phyloP scores from a whole-genome alignment of 1,140 invertebrate species.

The Ptiloglossa arizonensis region DNA sequence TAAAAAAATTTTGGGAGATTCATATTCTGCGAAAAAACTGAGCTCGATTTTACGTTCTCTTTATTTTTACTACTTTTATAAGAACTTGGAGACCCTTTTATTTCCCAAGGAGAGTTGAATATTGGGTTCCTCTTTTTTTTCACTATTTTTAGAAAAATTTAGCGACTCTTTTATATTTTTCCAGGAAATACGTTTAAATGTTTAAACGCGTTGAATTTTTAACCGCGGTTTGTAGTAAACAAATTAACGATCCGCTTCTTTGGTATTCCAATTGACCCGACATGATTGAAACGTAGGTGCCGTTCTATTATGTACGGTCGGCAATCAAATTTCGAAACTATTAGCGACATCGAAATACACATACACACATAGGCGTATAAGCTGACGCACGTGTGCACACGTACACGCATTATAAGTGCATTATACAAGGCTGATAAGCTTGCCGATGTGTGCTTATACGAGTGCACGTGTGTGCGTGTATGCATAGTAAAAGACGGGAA shows the following conservation, averaged over 20 bases:
- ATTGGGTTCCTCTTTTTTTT: not conserved
- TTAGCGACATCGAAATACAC: not conserved
- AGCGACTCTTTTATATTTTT: no score
- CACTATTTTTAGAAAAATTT: not conserved
- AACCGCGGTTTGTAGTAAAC: no score
- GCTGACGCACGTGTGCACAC: no score
- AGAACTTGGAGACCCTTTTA: no score
- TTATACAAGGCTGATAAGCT: slow-evolving; percentile 25
- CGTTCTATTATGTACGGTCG: not conserved
- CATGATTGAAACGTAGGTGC: not conserved
- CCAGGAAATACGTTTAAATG: no score
- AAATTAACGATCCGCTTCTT: not conserved
- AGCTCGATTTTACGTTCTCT: no score
- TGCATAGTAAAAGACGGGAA: slow-evolving; percentile 32
- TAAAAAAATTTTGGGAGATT: no score
- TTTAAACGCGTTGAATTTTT: no score
- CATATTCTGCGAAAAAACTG: no score
- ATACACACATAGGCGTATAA: no score
- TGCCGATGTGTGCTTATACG: not conserved
- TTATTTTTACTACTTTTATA: no score
- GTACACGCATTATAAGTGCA: not conserved
- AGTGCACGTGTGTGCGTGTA: not conserved
- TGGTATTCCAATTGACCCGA: not conserved
- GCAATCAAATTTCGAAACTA: slow-evolving; percentile 34
- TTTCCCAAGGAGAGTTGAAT: no score